Percentiles rank a stretch among this genome's conserved stretches.
These are phyloP conservation scores for Crypturellus tataupa DNA, from an alignment of 2,797 vertebrate species.

Conservation along the genomic window DNA sequence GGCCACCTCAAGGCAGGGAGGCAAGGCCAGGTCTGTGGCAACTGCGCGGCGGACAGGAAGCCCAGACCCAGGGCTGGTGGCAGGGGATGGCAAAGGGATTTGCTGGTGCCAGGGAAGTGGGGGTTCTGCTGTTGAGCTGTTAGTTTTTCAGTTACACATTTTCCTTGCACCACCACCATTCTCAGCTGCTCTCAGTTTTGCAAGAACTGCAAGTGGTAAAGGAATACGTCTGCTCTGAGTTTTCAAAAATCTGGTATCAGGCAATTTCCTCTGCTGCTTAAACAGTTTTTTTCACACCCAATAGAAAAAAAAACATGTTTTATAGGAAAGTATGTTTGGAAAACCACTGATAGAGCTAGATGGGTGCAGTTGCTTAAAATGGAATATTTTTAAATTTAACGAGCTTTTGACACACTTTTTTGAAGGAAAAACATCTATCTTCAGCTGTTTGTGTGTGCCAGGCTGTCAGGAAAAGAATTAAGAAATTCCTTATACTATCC, in stretches of 20 bases:
- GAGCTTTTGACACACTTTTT: neutral
- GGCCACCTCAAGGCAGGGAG: neutral
- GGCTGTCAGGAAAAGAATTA: neutral
- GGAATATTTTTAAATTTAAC: neutral
- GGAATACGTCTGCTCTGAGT: neutral
- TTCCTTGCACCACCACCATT: neutral
- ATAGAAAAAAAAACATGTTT: neutral
- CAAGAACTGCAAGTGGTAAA: neutral
- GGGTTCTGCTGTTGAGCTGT: neutral
- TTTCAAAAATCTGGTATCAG: neutral
- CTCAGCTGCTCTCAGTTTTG: neutral
- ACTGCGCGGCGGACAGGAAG: neutral
- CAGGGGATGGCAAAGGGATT: neutral
- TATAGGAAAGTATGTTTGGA: neutral
- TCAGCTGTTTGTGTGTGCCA: neutral
- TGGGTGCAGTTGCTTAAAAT: neutral
- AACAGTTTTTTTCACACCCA: neutral
- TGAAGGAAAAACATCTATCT: neutral
- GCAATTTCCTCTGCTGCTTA: neutral
- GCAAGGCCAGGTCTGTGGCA: fast-evolving
- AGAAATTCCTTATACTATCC: neutral
- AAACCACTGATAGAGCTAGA: neutral
- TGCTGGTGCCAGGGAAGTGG: neutral
- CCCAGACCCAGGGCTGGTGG: neutral
- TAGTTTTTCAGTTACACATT: fast-evolving